Evolutionary conservation across 2,113 vertebrate genomes (phyloP), one percentile per base, ranked within the genome.

Genomic region (Rhinoderma darwinii): DNA sequence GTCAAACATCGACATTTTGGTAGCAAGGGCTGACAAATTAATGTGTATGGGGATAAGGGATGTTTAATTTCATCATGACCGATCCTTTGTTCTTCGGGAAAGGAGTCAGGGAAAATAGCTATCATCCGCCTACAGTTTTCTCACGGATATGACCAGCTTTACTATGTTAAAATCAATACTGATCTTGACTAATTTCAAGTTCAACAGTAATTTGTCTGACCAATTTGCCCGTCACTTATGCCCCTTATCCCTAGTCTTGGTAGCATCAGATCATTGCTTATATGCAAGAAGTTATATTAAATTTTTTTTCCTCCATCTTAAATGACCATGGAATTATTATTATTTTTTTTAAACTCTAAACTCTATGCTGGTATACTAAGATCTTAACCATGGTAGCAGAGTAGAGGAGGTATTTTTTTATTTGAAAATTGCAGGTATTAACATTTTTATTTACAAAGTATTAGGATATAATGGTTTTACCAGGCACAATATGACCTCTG

Each of bases 391-490:
- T n/a, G n/a, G 22, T 10, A 15, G 17, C 5, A 56, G 8, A 56
- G 44, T 47, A 12, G 9, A 30, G 25, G n/a, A 30, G n/a, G 2
- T 63, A 9, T 25, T 43, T n/a, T 74, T 43, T 75, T 39, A 75
- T 75, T 25, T 75, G 73, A 25, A 75, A 75, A 12, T 75, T 47
- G 6, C 12, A 47, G 44, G 6, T 8, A 47, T 14, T 14, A 47
- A 6, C 39, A 44, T 75, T 75, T 14, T 27, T 6, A 15, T 75
- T 75, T 47, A 14, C 25, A 22, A 27, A 47, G 22, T 1, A 27
- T 17, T 75, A n/a, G 27, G 27, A 12, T 18, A 44, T 75, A 44
- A 84, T 76, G 35, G n/a, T 84, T 76, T 61, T 84, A 73, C 25
- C 50, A 44, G 37, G 50, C 27, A 25, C 74, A n/a, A 84, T 61